Base-by-base conservation (phyloP, 2,888 invertebrate genomes). In the Oscheius sp. region DNA sequence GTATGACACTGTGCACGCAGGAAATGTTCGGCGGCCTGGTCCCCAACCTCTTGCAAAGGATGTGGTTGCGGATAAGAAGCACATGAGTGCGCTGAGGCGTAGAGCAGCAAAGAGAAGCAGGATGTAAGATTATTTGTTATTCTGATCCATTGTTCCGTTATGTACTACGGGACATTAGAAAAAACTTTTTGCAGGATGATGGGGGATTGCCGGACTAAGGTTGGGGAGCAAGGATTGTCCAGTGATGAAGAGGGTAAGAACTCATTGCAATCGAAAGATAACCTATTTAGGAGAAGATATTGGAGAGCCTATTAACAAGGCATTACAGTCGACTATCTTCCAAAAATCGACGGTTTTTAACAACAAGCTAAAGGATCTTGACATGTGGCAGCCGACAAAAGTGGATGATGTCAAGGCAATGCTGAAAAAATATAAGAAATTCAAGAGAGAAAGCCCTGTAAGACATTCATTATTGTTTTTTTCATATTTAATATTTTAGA, bases 361-460 rank as follows among this genome's bases (percentile, higher is more conserved):
- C 46, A 13, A 25, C 12, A 23, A 41, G 23, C 6, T 69, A 53
- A n/a, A 29, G 72, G 80, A 80, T 63, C 53, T 80, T 58, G 80
- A 80, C 58, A 53, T 80, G 52, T 72, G 81, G 29, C 80, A 80
- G 55, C 79, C 80, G 41, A 41, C 68, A 6, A 43, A 74, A 43
- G 66, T 68, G 21, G 77, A 78, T 35, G 70, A 75, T 29, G 43
- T 76, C 9, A 75, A 79, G 35, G 55, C 69, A 46, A 72, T 80
- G 72, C 69, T 75, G 35, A 59, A 70, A 29, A 77, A 76, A 21
- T 80, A 76, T 72, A 49, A 68, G 46, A 64, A 72, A 41, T 63
- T 80, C 25, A 73, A 77, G 43, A 73, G 72, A 59, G 66, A 61
- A 2, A 56, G 75, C 18, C 80, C 80, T 35, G 68, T 71, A 18